A percentile compares a stretch with the other conserved stretches of the same genome.
These are phyloP conservation scores for Fabriciana adippe DNA, from an alignment of 2,888 invertebrate species.

Conservation along the genomic window DNA sequence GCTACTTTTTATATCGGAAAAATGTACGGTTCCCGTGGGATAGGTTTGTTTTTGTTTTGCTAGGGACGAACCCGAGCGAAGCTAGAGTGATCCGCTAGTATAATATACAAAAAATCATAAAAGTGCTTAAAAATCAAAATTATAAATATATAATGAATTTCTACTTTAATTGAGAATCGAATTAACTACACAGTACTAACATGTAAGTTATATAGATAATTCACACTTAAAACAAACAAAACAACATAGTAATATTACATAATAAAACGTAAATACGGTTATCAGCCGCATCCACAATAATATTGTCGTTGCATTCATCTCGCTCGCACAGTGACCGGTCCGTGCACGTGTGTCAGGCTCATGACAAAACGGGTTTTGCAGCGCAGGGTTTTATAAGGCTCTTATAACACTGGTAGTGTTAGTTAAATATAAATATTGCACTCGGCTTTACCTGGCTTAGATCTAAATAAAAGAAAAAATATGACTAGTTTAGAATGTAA, in stretches of 20 bases:
- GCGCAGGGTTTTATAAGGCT: constrained; percentile 59
- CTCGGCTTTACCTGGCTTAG: neutral
- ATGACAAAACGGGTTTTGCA: constrained; percentile 71
- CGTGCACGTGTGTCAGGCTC: constrained; percentile 73
- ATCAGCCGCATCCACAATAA: constrained; percentile 55
- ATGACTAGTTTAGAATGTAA: too few relatives aligned
- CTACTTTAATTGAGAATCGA: too few relatives aligned
- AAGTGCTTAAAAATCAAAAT: too few relatives aligned
- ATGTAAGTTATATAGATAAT: too few relatives aligned
- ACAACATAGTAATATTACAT: neutral
- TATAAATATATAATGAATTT: too few relatives aligned
- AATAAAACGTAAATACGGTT: constrained; percentile 21
- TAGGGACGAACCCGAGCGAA: too few relatives aligned
- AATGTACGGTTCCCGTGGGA: too few relatives aligned
- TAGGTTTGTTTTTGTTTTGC: too few relatives aligned
- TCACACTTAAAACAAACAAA: neutral
- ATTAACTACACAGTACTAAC: too few relatives aligned
- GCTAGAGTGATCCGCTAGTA: too few relatives aligned
- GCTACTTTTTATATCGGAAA: too few relatives aligned
- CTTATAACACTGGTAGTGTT: constrained; percentile 47
- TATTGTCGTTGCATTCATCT: constrained; percentile 58
- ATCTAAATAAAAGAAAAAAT: neutral
- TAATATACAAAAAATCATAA: too few relatives aligned
- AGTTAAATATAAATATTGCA: neutral
- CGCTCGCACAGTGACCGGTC: constrained; percentile 58